Evolutionary conservation across 2,888 invertebrate genomes (phyloP).

Genomic region (Uropetala carovei): DNA sequence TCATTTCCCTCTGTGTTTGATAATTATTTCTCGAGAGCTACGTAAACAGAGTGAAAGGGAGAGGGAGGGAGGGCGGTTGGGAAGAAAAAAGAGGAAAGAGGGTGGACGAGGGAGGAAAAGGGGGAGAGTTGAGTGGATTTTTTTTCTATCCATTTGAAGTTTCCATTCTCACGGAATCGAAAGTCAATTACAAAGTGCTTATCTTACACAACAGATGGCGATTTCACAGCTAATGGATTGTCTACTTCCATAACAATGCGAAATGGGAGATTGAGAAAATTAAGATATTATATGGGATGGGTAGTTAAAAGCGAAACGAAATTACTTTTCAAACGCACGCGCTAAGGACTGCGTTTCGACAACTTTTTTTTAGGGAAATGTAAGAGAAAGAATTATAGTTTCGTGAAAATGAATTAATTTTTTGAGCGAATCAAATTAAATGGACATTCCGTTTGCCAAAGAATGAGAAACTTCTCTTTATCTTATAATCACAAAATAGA

Average conservation of each 20-base stretch:
- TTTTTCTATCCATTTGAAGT: conserved; percentile 21
- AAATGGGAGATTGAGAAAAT: conserved; percentile 14
- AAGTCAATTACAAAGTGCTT: conserved; percentile 50
- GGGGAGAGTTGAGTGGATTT: not conserved
- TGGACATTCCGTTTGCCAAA: too few relatives aligned
- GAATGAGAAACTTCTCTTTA: too few relatives aligned
- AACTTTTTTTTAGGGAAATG: too few relatives aligned
- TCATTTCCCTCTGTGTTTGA: conserved; percentile 27
- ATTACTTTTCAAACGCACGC: not conserved
- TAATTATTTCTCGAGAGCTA: conserved; percentile 32
- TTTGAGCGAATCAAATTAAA: too few relatives aligned
- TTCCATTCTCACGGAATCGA: conserved; percentile 34
- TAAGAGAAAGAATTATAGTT: too few relatives aligned
- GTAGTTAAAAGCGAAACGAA: not conserved
- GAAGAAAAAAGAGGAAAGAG: not conserved
- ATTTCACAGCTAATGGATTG: conserved; percentile 38
- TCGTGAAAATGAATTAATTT: too few relatives aligned
- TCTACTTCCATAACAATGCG: conserved; percentile 9
- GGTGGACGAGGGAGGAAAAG: not conserved
- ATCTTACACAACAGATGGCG: conserved; percentile 47
- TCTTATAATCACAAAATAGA: too few relatives aligned
- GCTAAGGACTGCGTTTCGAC: too few relatives aligned
- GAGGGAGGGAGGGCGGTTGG: not conserved
- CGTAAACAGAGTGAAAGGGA: conserved; percentile 20
- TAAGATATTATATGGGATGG: not conserved